Evolutionary conservation across 2,888 invertebrate genomes (phyloP), one percentile per base, ranked within the genome.

Genomic region (Microchrysa polita): DNA sequence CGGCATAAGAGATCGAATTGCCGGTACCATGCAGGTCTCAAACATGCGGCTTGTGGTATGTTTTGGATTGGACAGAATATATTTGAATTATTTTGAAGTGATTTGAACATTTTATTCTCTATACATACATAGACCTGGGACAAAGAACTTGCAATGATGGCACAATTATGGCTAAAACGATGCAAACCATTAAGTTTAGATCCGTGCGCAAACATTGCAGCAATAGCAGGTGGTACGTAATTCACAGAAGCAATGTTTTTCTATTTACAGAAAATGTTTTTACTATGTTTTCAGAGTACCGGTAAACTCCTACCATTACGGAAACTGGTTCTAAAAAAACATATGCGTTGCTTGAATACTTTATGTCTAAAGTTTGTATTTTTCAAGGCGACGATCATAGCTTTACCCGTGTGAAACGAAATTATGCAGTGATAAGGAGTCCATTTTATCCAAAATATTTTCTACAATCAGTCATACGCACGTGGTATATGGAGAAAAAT

Each of bases 401-500:
- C 0, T 75, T 75, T 40, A 74, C 69, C 16, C 74, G 76, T 2
- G 20, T 79, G 10, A 60, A 73, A 52, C 77, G 73, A 34, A 74
- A 59, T 61, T 10, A 44, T 10, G 69, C 22, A 18, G 76, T 48
- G n/a, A 65, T 55, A 12, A 52, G 12, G 53, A 77, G 72, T 16
- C 42, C 53, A 9, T 79, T 76, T 42, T 74, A 74, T 2, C 78
- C 78, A 0, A 57, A 72, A 60, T 23, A 75, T 42, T 75, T 77
- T 57, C 40, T 76, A 0, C 12, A 76, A 0, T 67, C 74, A 5
- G 60, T 76, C 1, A 48, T 79, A 0, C 65, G 76, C 7, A 72
- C 59, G 7, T 79, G 79, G 79, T 79, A 79, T 71, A 72, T 67
- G 20, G 78, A 77, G 18, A 77, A 76, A 57, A 76, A 76, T 27